phyloP scores from a whole-genome alignment of 1,140 invertebrate genomes.

The Neodiprion pinetum region DNA sequence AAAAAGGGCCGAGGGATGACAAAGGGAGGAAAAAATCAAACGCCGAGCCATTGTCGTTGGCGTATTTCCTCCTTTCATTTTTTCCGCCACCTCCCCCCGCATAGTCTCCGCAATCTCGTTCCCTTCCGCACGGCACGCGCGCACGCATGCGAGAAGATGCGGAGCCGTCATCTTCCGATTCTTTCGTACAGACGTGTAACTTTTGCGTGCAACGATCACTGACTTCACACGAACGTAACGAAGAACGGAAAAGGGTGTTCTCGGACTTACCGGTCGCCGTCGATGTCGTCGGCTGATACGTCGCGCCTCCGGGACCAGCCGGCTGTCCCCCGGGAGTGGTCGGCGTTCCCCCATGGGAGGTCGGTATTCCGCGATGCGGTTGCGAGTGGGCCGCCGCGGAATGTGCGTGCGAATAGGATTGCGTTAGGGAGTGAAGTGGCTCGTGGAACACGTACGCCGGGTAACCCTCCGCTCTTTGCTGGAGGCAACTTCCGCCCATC shows the following conservation, averaged over 20 bases:
- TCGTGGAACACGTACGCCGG: constrained; percentile 93
- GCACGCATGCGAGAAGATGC: no score
- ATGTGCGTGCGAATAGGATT: constrained; percentile 60
- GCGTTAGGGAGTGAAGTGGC: constrained; percentile 79
- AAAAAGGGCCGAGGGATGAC: no score
- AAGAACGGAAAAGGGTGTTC: background rate
- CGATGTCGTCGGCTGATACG: constrained; percentile 70
- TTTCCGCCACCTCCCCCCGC: no score
- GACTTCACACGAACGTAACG: no score
- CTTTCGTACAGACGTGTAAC: no score
- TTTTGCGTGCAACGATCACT: no score
- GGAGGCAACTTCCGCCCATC: constrained; percentile 86
- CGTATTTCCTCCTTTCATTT: no score
- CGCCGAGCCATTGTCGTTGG: no score
- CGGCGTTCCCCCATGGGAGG: constrained; percentile 56
- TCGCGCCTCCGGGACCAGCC: constrained; percentile 62
- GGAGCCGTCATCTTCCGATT: no score
- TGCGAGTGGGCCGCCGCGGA: constrained; percentile 63
- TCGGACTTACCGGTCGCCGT: constrained; percentile 66
- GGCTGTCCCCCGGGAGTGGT: constrained; percentile 57
- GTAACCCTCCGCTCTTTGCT: constrained; percentile 86
- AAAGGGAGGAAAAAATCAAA: no score
- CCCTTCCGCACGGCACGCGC: no score
- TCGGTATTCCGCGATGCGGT: constrained; percentile 58
- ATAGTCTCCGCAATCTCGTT: no score